These are phyloP conservation scores for Albula goreensis DNA, from an alignment of 2,113 vertebrate species.

Conservation along the genomic window DNA sequence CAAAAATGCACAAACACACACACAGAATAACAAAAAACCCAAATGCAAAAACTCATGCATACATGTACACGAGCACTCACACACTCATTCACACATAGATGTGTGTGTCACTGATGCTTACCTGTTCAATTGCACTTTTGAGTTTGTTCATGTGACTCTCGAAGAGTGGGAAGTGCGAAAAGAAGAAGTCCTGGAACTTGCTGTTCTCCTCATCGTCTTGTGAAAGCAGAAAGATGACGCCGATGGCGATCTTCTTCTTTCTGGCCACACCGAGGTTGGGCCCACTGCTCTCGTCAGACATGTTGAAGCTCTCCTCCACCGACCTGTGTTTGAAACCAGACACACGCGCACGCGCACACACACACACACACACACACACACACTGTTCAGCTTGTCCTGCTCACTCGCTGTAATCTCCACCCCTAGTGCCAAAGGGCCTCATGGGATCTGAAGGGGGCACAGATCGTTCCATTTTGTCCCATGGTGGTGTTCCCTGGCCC, in stretches of 20 bases:
- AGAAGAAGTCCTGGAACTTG: slow-evolving; percentile 98
- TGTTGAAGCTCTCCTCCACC: slow-evolving; percentile 96
- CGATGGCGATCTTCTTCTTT: slow-evolving; percentile 98
- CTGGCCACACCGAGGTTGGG: slow-evolving; percentile 83
- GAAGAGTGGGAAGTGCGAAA: slow-evolving; percentile 98
- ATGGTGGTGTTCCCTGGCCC: neutral
- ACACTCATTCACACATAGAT: neutral
- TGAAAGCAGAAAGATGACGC: slow-evolving; percentile 92
- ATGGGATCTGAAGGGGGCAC: neutral
- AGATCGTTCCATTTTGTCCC: neutral
- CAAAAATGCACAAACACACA: too few relatives aligned
- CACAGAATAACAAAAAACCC: too few relatives aligned
- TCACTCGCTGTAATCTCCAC: neutral
- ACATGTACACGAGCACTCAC: neutral
- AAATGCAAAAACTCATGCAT: too few relatives aligned
- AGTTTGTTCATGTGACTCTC: slow-evolving; percentile 99
- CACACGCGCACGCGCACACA: slow-evolving; percentile 21
- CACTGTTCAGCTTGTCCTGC: neutral
- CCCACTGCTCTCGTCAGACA: slow-evolving; percentile 89
- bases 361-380: slow-evolving; percentile 4
- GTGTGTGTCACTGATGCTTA: slow-evolving; percentile 45
- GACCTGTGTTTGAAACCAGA: slow-evolving; percentile 72
- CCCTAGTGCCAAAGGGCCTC: neutral
- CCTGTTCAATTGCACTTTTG: slow-evolving; percentile 96
- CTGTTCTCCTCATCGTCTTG: slow-evolving; percentile 86